phyloP scores from a whole-genome alignment of 2,113 vertebrate genomes.

The Gallinago paraguaiae region DNA sequence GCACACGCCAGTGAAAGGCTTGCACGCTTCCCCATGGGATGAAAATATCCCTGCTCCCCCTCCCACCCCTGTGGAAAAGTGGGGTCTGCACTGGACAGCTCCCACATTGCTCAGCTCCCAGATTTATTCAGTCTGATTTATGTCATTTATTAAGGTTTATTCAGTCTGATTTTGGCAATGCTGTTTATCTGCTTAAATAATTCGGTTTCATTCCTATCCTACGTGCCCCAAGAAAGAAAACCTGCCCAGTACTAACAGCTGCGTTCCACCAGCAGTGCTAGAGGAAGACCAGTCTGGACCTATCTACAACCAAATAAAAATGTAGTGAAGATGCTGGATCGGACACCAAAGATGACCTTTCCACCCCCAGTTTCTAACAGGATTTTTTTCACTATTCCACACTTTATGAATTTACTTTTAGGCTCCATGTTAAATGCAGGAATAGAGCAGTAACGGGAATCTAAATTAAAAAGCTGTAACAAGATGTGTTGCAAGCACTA shows the following conservation, averaged over 20 bases:
- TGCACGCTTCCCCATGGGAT: fast-evolving
- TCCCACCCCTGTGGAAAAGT: neutral
- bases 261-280: neutral
- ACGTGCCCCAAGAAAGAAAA: neutral
- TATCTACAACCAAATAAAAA: neutral
- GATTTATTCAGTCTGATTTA: neutral
- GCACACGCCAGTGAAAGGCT: neutral
- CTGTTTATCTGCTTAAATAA: neutral
- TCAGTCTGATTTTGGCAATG: neutral
- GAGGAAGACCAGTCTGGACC: neutral
- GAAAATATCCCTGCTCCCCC: fast-evolving
- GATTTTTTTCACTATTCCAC: neutral
- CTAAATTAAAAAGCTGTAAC: neutral
- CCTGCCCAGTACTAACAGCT: neutral
- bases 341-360: neutral
- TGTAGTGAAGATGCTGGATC: neutral
- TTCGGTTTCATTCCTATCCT: neutral
- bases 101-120: neutral
- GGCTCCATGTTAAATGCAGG: neutral
- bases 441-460: neutral
- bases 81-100: neutral
- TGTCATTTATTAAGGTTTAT: neutral
- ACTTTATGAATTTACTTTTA: neutral
- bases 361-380: neutral
- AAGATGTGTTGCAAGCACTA: neutral